phyloP scores from a whole-genome alignment of 92 coral and sea anemone species.

The Montipora capitata region DNA sequence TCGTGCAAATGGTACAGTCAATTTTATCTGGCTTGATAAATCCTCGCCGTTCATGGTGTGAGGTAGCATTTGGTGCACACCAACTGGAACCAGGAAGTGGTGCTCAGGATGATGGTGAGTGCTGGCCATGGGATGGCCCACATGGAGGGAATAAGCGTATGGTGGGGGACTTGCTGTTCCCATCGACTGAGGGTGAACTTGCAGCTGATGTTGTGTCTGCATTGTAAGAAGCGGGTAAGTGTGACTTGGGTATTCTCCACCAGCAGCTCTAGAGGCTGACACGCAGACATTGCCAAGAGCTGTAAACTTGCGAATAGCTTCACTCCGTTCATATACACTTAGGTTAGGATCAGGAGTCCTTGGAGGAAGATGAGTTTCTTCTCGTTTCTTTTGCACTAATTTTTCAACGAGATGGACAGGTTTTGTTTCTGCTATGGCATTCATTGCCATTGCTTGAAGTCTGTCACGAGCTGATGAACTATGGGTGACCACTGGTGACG shows the following conservation, averaged over 20 bases:
- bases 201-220: slow-evolving; percentile 71
- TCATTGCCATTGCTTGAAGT: slow-evolving; percentile 85
- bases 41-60: slow-evolving; percentile 84
- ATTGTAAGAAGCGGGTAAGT: slow-evolving; percentile 66
- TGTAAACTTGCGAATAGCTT: slow-evolving; percentile 90
- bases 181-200: slow-evolving; percentile 62
- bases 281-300: slow-evolving; percentile 71
- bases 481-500: slow-evolving; percentile 34
- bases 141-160: slow-evolving; percentile 58
- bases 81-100: slow-evolving; percentile 69
- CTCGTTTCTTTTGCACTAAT: slow-evolving; percentile 50
- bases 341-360: slow-evolving; percentile 94
- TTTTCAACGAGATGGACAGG: slow-evolving; percentile 67
- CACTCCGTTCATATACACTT: slow-evolving; percentile 82
- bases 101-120: slow-evolving; percentile 80
- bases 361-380: slow-evolving; percentile 71
- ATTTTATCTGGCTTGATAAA: slow-evolving; percentile 74
- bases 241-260: slow-evolving; percentile 71
- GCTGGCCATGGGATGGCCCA: slow-evolving; percentile 61
- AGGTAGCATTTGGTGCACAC: slow-evolving; percentile 71
- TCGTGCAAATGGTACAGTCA: slow-evolving; percentile 67
- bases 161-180: slow-evolving; percentile 72
- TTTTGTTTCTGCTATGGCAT: slow-evolving; percentile 66
- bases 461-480: slow-evolving; percentile 89
- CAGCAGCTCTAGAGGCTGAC: slow-evolving; percentile 76